Evolutionary conservation across 2,888 invertebrate genomes (phyloP).

Genomic region (Synergus japonicus): DNA sequence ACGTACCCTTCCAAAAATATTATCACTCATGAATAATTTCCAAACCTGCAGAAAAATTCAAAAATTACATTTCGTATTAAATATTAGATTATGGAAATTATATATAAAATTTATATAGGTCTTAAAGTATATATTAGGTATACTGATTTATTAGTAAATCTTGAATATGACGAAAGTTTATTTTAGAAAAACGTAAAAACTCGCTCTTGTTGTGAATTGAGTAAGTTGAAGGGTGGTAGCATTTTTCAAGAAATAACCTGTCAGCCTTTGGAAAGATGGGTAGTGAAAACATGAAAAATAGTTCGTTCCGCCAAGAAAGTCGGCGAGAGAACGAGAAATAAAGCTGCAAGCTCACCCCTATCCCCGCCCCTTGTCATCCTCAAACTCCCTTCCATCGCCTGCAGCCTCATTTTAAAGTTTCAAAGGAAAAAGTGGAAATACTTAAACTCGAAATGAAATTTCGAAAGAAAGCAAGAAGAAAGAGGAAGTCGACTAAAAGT

Average conservation of each 20-base stretch:
- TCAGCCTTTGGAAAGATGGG: conserved; percentile 53
- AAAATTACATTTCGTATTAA: neutral
- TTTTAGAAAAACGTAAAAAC: conserved; percentile 14
- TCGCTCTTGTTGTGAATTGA: neutral
- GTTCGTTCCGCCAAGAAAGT: conserved; percentile 46
- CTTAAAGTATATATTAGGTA: too few species aligned
- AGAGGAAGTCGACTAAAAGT: conserved; percentile 40
- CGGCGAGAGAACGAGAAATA: conserved; percentile 42
- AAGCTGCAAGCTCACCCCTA: conserved; percentile 43
- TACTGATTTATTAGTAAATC: neutral
- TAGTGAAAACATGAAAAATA: conserved; percentile 61
- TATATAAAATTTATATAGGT: too few species aligned
- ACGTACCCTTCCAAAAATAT: neutral
- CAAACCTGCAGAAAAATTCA: neutral
- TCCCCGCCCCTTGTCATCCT: neutral
- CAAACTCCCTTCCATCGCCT: conserved; percentile 37
- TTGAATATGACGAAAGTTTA: neutral
- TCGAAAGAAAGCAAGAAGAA: conserved; percentile 61
- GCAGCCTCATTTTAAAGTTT: conserved; percentile 64
- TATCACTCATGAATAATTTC: neutral
- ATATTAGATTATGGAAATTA: too few species aligned
- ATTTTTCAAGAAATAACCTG: conserved; percentile 57
- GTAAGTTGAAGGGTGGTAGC: conserved; percentile 21
- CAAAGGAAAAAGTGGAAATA: conserved; percentile 73
- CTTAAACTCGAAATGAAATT: conserved; percentile 76